These are phyloP conservation scores for Platysternon megacephalum DNA, from an alignment of 2,113 vertebrate species.

Conservation along the genomic window DNA sequence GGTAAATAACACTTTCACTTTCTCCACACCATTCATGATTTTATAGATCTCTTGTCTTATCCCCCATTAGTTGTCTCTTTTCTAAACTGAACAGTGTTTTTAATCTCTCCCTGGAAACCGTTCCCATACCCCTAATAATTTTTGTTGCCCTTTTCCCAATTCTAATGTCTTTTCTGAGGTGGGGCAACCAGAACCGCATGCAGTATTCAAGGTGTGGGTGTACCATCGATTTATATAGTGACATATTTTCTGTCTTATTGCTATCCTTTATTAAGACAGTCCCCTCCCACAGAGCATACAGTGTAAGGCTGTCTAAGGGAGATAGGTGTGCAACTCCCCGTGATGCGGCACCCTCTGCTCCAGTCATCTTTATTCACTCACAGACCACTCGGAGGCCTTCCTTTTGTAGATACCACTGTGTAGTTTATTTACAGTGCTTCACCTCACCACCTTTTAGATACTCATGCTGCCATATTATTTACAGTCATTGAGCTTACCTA, in stretches of 20 bases:
- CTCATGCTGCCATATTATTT: background rate
- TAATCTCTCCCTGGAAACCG: background rate
- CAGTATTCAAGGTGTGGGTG: background rate
- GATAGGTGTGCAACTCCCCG: background rate
- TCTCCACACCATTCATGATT: background rate
- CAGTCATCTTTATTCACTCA: background rate
- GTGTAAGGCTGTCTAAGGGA: background rate
- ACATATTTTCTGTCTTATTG: background rate
- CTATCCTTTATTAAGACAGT: background rate
- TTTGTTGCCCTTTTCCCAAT: background rate
- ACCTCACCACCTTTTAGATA: background rate
- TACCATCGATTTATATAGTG: background rate
- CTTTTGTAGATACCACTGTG: background rate
- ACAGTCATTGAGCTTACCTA: background rate
- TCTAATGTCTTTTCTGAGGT: background rate
- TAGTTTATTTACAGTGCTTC: background rate
- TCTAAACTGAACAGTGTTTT: background rate
- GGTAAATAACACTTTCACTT: background rate
- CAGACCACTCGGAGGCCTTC: background rate
- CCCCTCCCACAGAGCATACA: background rate
- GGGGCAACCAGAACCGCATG: no score
- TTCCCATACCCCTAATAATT: background rate
- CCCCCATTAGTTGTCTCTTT: background rate
- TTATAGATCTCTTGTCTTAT: background rate
- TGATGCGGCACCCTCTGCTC: background rate